Evolutionary conservation across 2,888 invertebrate genomes (phyloP).

Genomic region (Seladonia tumulorum): DNA sequence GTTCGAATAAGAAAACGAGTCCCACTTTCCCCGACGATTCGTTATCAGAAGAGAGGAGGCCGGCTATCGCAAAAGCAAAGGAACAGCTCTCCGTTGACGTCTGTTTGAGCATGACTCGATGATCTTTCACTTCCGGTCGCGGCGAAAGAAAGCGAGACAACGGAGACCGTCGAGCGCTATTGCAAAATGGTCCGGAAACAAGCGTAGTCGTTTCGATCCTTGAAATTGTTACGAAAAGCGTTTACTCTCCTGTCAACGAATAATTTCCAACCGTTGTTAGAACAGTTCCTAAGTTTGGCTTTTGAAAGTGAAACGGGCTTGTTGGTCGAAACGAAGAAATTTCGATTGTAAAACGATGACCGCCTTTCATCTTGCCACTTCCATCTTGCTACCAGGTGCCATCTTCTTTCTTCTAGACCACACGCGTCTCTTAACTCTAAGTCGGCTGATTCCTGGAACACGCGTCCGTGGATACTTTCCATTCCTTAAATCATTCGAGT

Average conservation of each 20-base stretch:
- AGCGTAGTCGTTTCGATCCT: constrained; percentile 32
- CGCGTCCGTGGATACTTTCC: constrained; percentile 52
- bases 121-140: constrained; percentile 68
- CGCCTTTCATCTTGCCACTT: constrained; percentile 22
- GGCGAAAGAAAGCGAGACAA: constrained; percentile 64
- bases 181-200: constrained; percentile 53
- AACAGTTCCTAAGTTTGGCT: neutral
- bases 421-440: constrained; percentile 26
- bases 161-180: constrained; percentile 40
- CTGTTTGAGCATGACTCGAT: constrained; percentile 44
- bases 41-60: constrained; percentile 30
- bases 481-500: constrained; percentile 46
- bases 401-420: constrained; percentile 32
- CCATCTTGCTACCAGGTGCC: neutral
- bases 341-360: constrained; percentile 56
- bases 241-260: neutral
- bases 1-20: neutral
- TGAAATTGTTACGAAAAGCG: neutral
- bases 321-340: constrained; percentile 40
- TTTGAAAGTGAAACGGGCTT: constrained; percentile 60
- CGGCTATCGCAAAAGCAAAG: constrained; percentile 53
- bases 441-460: neutral
- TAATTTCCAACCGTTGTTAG: no score
- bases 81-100: constrained; percentile 36
- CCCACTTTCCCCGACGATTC: constrained; percentile 30